Base-by-base conservation (phyloP, 1,140 invertebrate genomes). In the Drosophila nikananu region DNA sequence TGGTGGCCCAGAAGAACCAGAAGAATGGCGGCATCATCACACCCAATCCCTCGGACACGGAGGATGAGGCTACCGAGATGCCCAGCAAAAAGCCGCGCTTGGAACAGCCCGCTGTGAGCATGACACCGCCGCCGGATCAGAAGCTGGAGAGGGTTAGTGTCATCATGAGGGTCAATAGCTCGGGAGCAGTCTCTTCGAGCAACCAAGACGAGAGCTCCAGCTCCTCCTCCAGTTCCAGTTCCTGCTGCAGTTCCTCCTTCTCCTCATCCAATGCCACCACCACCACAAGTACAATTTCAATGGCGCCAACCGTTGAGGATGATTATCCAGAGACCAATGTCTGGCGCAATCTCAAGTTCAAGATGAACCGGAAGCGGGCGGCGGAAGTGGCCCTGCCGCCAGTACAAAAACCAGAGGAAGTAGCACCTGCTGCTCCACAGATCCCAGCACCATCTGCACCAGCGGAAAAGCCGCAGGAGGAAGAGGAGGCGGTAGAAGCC, bases 151-250 rank as follows among this genome's bases (percentile, higher is more conserved):
- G 71, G 12, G 94, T 95, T 4, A 96, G 96, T 23, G 97, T 98
- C 62, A 97, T 97, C 73, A 97, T 97, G 96, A 95, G 95, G 62
- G 97, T 96, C 0, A 95, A 96, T 83, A 95, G 96, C 60, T 96
- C 96, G 82, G 96, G 96, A 32, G 77, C 91, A 0, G 91, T 92
- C 17, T 84, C 78, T 9, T 42, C 86, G 4, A 63, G 80, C 41
- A 71, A 68, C 21, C 83, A 89, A 42, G 82, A 86, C 32, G 71
- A 74, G 23, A 74, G 51, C 66, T 55, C 52, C 54, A 60, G 76
- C 55, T n/a, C n/a, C 25, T 82, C 83, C 27, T 84, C 81, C 51
- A 82, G 27, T 35, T 27, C 72, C 66, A 46, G 67, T 37, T 51
- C 73, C 57, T 63, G 55, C 48, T 64, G 58, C 66, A 73, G 81